Base-by-base conservation (phyloP, 1,140 invertebrate genomes). In the Linepithema humile region DNA sequence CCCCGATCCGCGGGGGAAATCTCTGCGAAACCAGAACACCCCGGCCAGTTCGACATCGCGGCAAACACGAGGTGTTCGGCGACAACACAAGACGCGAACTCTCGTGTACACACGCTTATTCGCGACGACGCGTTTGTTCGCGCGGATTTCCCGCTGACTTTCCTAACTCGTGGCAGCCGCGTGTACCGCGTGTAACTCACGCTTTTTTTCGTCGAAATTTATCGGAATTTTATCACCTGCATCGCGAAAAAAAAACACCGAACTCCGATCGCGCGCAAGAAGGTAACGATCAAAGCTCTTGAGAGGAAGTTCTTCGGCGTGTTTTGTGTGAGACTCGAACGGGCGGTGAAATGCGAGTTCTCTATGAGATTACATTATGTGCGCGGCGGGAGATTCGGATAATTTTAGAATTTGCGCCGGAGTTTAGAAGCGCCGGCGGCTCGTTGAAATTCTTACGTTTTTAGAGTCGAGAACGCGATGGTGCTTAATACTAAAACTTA, bases 21-120 rank as follows among this genome's bases (percentile, higher is more conserved):
- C 92, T 91, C 90, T 88, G 91, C 91, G 91, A 93, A 93, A 92
- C 90, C 90, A 89, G 93, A 93, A 91, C 91, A 92, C 91, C 93
- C 92, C 90, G 92, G 93, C 92, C 93, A 94, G 93, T 93, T 91
- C 88, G 90, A 91, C 90, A 92, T 90, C 91, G 92, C 91, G 92
- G 84, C 90, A 91, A 93, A 93, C 91, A 91, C 91, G 90, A 92
- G 84, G 85, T 89, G 74, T 86, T 69, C 50, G 86, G 77, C 85
- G 69, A 53, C 55, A 67, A 70, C 23, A 57, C 12, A 40, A 40
- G 45, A 50, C n/a, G n/a, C 48, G n/a, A 17, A 23, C 29, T 50
- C 40, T 29, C 73, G 15, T 59, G 40, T 26, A 20, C 59, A 20
- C n/a, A n/a, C 38, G 20, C 6, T 73, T 10, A 55, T 9, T 38